Base-by-base conservation (phyloP, 2,888 invertebrate genomes). In the Tortricodes alternella region DNA sequence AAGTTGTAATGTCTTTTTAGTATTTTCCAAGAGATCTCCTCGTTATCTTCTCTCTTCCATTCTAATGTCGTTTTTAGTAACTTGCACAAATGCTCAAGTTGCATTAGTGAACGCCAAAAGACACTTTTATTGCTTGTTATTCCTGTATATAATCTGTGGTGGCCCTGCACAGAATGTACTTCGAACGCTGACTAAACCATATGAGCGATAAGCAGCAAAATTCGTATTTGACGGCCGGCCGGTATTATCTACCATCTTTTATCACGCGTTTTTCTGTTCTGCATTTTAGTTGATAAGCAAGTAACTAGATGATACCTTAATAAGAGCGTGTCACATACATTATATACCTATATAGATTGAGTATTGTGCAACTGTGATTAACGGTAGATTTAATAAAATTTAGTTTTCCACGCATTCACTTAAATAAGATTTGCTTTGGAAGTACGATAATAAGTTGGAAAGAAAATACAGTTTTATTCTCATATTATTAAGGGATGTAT, bases 111-210 rank as follows among this genome's bases (percentile, higher is more conserved):
- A n/a, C n/a, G n/a, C n/a, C n/a, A n/a, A n/a, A n/a, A n/a, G n/a
- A n/a, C n/a, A n/a, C n/a, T n/a, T n/a, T n/a, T n/a, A n/a, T n/a
- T n/a, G n/a, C n/a, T n/a, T n/a, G n/a, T n/a, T n/a, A n/a, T n/a
- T n/a, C n/a, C n/a, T n/a, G n/a, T n/a, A n/a, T n/a, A n/a, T n/a
- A n/a, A n/a, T n/a, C n/a, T n/a, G n/a, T n/a, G n/a, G n/a, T n/a
- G n/a, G n/a, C n/a, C n/a, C n/a, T n/a, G n/a, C n/a, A n/a, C n/a
- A n/a, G n/a, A n/a, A n/a, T n/a, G n/a, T 71, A 66, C 63, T 53
- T 63, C 34, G 13, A 38, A 7, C 24, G 46, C 62, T 61, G 62
- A 58, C 61, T 63, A 62, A 62, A 63, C 67, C 65, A 60, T 64
- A 60, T 61, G 50, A 34, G 32, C 43, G 61, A 62, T 65, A 64